Evolutionary conservation across 2,888 invertebrate genomes (phyloP).

Genomic region (Polymixis lichenea): DNA sequence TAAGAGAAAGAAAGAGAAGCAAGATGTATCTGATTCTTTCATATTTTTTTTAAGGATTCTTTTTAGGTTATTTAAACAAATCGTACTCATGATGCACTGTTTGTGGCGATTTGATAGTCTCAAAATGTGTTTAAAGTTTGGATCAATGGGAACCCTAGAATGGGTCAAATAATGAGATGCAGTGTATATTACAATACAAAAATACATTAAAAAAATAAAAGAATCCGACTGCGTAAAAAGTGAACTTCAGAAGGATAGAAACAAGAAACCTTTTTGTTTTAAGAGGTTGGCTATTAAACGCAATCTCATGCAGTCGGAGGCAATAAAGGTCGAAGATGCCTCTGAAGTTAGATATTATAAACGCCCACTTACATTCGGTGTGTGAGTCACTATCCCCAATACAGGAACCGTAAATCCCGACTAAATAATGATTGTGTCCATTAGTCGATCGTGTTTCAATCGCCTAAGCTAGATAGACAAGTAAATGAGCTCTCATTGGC

Average conservation of each 20-base stretch:
- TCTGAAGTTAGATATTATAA: no score
- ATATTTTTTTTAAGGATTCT: background rate
- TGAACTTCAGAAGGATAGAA: no score
- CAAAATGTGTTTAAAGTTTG: background rate
- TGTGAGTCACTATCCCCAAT: background rate
- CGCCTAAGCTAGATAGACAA: background rate
- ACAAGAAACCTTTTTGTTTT: no score
- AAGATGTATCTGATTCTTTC: background rate
- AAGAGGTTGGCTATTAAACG: no score
- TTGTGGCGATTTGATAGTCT: background rate
- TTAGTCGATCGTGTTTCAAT: background rate
- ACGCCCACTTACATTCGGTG: no score
- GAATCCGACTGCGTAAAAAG: no score
- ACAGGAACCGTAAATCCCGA: background rate
- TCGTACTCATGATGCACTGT: background rate
- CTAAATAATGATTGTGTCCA: background rate
- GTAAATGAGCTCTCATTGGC: conserved; percentile 27
- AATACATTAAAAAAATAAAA: background rate
- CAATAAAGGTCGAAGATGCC: no score
- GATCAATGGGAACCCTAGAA: background rate
- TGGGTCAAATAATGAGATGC: background rate
- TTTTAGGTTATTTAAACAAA: background rate
- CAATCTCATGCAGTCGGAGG: no score
- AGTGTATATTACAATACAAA: background rate
- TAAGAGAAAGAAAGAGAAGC: background rate